Evolutionary conservation across 1,140 invertebrate genomes (phyloP).

Genomic region (Solen grandis): DNA sequence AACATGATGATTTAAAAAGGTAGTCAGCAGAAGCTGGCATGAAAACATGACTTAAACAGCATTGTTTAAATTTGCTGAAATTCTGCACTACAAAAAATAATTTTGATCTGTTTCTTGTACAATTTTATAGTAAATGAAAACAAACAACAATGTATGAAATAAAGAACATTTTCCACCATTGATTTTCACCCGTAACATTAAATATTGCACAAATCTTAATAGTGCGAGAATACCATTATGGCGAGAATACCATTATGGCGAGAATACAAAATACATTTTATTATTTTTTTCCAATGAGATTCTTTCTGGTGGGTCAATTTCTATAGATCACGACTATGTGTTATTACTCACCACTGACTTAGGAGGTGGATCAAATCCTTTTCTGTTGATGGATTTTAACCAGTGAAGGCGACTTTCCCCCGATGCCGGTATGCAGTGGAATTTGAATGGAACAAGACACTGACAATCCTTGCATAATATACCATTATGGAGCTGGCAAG

Average conservation of each 20-base stretch:
- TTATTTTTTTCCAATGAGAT: not conserved
- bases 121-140: no score
- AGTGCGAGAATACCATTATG: not conserved
- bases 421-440: slow-evolving; percentile 2
- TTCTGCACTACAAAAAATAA: no score
- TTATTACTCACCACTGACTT: slow-evolving; percentile 1
- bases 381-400: slow-evolving; percentile 21
- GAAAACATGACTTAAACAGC: no score
- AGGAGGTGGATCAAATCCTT: slow-evolving; percentile 9
- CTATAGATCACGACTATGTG: not conserved
- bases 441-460: not conserved
- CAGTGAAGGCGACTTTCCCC: not conserved
- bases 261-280: not conserved
- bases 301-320: no score
- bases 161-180: not conserved
- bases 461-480: slow-evolving; percentile 10
- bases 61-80: no score
- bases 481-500: not conserved
- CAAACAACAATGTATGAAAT: no score
- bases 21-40: no score
- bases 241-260: no score
- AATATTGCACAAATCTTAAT: not conserved
- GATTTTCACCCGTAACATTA: not conserved
- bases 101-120: no score
- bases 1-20: no score